Conservation (phyloP, 64 coral and sea anemone species). For the Hydrozoanthus tunicans region DNA sequence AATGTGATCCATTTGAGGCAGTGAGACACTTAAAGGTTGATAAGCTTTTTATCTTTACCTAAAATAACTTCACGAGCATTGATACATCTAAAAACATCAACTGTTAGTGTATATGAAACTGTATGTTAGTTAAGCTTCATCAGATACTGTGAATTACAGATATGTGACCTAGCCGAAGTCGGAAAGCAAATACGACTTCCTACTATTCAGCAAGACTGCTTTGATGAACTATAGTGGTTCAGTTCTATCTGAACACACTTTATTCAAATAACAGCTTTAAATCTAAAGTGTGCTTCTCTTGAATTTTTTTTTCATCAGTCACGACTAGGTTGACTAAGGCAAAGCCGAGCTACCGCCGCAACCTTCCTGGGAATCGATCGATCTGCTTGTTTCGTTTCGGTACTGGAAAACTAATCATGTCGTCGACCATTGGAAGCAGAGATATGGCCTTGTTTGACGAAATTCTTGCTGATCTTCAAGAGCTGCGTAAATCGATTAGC, state of each 20-base stretch:
- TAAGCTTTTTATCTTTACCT: background rate
- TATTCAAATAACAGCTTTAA: no score
- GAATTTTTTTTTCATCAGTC: no score
- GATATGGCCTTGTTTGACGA: conserved; percentile 5
- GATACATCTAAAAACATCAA: background rate
- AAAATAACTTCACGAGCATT: background rate
- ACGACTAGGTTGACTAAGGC: no score
- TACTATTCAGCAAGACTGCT: no score
- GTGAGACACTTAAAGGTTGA: background rate
- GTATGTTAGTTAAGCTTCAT: background rate
- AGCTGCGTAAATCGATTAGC: background rate
- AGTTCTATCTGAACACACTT: no score
- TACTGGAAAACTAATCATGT: background rate
- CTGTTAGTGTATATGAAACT: background rate
- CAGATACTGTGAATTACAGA: background rate
- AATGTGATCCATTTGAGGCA: background rate
- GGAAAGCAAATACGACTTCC: no score
- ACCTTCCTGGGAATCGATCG: no score
- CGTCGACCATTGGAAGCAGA: background rate
- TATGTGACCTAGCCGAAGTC: no score
- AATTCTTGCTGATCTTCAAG: conserved; percentile 1
- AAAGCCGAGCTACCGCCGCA: background rate
- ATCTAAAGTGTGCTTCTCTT: no score
- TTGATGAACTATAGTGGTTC: no score
- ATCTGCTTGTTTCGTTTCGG: no score